These are phyloP conservation scores for Clanis bilineata DNA, from an alignment of 2,888 invertebrate genomes.

Conservation along the genomic window DNA sequence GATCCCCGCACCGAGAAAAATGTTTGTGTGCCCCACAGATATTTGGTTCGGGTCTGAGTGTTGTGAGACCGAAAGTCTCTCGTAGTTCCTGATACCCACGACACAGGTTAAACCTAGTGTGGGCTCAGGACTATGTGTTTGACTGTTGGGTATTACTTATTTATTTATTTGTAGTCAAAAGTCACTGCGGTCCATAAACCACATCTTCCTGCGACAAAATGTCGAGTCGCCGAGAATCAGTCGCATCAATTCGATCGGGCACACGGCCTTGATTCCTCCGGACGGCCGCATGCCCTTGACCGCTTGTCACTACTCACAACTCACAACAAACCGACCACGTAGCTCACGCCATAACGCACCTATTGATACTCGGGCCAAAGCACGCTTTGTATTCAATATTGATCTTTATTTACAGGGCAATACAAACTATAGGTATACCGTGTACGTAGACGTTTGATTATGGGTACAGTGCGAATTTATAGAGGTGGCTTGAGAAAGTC, in stretches of 20 bases:
- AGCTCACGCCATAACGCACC: conserved; percentile 34
- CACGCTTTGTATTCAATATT: conserved; percentile 41
- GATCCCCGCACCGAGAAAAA: too few relatives aligned
- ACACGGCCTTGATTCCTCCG: conserved; percentile 42
- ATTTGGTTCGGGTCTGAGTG: too few relatives aligned
- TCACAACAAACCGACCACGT: conserved; percentile 46
- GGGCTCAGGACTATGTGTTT: too few relatives aligned
- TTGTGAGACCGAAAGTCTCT: too few relatives aligned
- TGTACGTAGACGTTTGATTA: background rate
- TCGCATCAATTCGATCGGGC: conserved; percentile 24
- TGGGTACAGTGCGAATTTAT: conserved; percentile 6
- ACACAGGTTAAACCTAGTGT: too few relatives aligned
- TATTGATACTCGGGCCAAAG: conserved; percentile 31
- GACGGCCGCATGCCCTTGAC: conserved; percentile 44
- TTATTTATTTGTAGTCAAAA: too few relatives aligned
- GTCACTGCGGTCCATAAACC: background rate
- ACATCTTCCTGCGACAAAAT: background rate
- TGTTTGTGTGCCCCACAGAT: too few relatives aligned
- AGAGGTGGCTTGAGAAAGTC: background rate
- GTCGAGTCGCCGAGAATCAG: background rate
- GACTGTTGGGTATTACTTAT: too few relatives aligned
- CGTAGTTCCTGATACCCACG: too few relatives aligned
- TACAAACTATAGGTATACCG: conserved; percentile 25
- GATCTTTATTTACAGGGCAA: conserved; percentile 38
- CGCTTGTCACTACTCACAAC: too few relatives aligned